Conservation (phyloP, 2,113 vertebrate genomes). For the Gobius niger region DNA sequence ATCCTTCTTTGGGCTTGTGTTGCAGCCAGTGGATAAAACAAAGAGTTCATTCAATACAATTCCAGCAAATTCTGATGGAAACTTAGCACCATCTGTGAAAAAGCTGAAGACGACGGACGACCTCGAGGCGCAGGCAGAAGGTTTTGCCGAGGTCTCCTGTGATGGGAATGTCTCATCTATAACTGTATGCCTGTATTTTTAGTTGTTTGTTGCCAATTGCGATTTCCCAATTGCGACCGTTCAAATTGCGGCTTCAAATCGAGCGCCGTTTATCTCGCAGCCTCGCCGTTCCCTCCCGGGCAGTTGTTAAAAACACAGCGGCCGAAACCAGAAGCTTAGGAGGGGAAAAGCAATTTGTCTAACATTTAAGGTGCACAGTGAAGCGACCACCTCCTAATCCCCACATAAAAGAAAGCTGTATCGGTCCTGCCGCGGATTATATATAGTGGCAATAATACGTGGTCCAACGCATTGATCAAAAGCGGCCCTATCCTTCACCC, state of each 20-base stretch:
- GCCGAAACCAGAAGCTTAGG: slow-evolving; percentile 31
- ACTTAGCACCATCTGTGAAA: no score
- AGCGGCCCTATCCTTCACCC: slow-evolving; percentile 46
- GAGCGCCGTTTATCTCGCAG: neutral
- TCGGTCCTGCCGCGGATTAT: slow-evolving; percentile 58
- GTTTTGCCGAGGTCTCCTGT: no score
- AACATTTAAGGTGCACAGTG: slow-evolving; percentile 43
- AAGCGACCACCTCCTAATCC: slow-evolving; percentile 50
- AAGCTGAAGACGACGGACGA: no score
- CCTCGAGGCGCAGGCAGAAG: no score
- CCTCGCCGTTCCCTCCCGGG: neutral
- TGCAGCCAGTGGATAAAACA: no score
- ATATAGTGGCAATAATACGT: slow-evolving; percentile 53
- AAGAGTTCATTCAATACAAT: no score
- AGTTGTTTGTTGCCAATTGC: no score
- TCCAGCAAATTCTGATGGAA: no score
- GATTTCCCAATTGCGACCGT: neutral
- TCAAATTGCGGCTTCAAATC: neutral
- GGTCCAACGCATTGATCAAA: slow-evolving; percentile 69
- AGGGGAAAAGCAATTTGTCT: slow-evolving; percentile 60
- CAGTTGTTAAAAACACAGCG: slow-evolving; percentile 23
- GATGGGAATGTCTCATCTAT: no score
- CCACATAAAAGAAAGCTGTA: slow-evolving; percentile 29
- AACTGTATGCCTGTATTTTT: no score
- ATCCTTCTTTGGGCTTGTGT: no score